Base-by-base conservation (phyloP, 2,113 vertebrate genomes). In the Lamprologus sp. region DNA sequence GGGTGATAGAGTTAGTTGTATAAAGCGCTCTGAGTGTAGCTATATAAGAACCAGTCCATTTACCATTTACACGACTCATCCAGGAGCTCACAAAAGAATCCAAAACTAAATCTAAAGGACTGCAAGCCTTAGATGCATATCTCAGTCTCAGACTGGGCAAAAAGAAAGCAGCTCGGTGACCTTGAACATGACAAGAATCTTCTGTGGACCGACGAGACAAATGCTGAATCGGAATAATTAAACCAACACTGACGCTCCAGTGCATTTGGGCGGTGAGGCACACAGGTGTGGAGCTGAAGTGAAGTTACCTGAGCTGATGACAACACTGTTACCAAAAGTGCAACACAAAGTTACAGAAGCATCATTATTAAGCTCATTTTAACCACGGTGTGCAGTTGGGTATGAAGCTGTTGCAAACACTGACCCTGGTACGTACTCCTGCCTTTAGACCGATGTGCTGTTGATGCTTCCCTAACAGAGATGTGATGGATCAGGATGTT, bases 341-440 rank as follows among this genome's bases (percentile, higher is more conserved):
- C n/a, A 42, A 42, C 37, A 63, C 31, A 63, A 63, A 63, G 31
- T 35, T 63, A 35, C 4, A 35, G 58, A 45, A 26, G 68, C 68
- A 26, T 45, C 21, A 45, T 3, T 3, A 7, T 26, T 7, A 9
- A 17, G 8, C 40, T 73, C 13, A 26, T 60, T 15, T 15, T 73
- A 6, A 73, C 37, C 37, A 45, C 13, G 2, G 37, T 42, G 21
- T 73, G 40, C 21, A 73, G 65, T 12, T 68, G 0, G 6, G 60
- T n/a, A 37, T 65, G 31, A 37, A 37, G 0, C 31, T 4, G 31
- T 42, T 4, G 19, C 35, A 23, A 70, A 70, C 37, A 23, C n/a
- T 4, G 37, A 23, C 37, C n/a, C 5, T 23, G 65, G 37, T 15
- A 0, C 0, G 1, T 70, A 9, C 2, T 70, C 65, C 63, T 13